Conservation (phyloP, 1,140 invertebrate genomes). For the Drosophila tani region DNA sequence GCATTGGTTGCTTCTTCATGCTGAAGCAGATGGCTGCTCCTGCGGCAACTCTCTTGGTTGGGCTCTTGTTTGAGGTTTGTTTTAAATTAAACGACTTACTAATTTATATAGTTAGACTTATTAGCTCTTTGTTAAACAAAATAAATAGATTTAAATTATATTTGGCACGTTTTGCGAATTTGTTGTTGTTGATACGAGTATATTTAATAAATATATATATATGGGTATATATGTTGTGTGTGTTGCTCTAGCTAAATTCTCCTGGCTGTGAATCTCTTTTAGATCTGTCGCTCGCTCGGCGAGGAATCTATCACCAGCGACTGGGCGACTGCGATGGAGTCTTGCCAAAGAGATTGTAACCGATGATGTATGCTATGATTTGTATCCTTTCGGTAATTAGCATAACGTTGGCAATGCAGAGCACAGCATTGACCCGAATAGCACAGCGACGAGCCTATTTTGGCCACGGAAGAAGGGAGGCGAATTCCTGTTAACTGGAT, state of each 20-base stretch:
- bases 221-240: conserved; percentile 17
- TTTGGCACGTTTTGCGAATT: conserved; percentile 77
- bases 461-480: conserved; percentile 45
- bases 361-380: conserved; percentile 82
- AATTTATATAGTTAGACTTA: conserved; percentile 79
- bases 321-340: conserved; percentile 46
- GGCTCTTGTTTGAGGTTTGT: conserved; percentile 26
- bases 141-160: conserved; percentile 82
- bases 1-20: conserved; percentile 70
- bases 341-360: conserved; percentile 84
- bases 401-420: conserved; percentile 81
- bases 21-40: conserved; percentile 63
- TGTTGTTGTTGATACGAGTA: conserved; percentile 53
- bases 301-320: conserved; percentile 51
- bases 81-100: conserved; percentile 79
- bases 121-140: conserved; percentile 73
- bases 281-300: conserved; percentile 9
- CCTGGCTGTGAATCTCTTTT: conserved; percentile 24
- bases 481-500: conserved; percentile 1
- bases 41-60: conserved; percentile 28
- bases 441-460: conserved; percentile 69
- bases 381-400: conserved; percentile 84
- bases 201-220: conserved; percentile 73
- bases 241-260: conserved; percentile 24
- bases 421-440: conserved; percentile 77